These are phyloP conservation scores for Trypoxylon attenuatum DNA, from an alignment of 2,888 invertebrate species.

Conservation along the genomic window DNA sequence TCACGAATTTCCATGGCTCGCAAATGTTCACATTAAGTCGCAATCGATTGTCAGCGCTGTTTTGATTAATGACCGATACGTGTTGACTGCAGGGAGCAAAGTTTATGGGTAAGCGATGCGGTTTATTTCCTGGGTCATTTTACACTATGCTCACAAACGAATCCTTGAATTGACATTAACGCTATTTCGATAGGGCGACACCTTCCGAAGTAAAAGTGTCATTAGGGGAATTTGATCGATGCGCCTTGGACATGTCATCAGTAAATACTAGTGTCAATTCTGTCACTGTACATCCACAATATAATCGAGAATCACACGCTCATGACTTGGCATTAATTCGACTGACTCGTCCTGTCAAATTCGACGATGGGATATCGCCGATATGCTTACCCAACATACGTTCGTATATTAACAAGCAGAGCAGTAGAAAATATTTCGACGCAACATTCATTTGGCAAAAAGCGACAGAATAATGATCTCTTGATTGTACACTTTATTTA, in stretches of 20 bases:
- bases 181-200: conserved; percentile 63
- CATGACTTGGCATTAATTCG: conserved; percentile 79
- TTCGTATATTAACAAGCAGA: conserved; percentile 41
- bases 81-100: conserved; percentile 77
- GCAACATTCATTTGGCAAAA: too few species aligned
- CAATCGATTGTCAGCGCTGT: conserved; percentile 73
- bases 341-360: conserved; percentile 76
- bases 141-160: too few species aligned
- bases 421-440: too few species aligned
- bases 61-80: conserved; percentile 78
- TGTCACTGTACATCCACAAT: conserved; percentile 77
- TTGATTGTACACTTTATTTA: too few species aligned
- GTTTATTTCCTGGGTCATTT: too few species aligned
- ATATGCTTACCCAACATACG: conserved; percentile 78
- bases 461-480: too few species aligned
- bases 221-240: conserved; percentile 77
- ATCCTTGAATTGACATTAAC: too few species aligned
- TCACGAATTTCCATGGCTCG: conserved; percentile 79
- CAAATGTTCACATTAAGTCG: conserved; percentile 74
- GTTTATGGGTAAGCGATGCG: too few species aligned
- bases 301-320: conserved; percentile 75
- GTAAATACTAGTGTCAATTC: conserved; percentile 76
- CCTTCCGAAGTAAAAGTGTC: conserved; percentile 75
- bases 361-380: conserved; percentile 77
- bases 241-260: conserved; percentile 75